Evolutionary conservation across 2,113 vertebrate genomes (phyloP).

Genomic region (Cryptomyrus ogoouensis): DNA sequence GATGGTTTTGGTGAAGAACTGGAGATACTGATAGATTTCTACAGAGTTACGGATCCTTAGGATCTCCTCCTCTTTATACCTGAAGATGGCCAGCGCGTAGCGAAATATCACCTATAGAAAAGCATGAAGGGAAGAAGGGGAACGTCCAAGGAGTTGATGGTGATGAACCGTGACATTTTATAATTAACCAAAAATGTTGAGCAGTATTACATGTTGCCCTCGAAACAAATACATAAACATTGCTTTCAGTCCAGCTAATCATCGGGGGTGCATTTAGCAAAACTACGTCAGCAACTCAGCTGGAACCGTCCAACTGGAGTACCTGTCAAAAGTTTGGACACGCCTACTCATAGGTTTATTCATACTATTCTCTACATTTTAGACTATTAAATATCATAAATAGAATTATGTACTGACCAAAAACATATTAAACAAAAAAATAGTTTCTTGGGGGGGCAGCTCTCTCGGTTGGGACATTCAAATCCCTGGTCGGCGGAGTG

Average conservation of each 20-base stretch:
- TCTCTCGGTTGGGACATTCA: background rate
- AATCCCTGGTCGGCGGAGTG: background rate
- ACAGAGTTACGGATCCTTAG: constrained; percentile 72
- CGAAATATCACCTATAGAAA: constrained; percentile 81
- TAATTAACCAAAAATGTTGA: background rate
- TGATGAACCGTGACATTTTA: background rate
- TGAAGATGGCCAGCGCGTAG: constrained; percentile 87
- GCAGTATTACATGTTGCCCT: background rate
- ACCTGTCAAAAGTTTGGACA: background rate
- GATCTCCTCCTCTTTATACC: constrained; percentile 84
- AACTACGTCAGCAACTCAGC: background rate
- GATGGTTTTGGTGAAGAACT: constrained; percentile 84
- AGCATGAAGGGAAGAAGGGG: background rate
- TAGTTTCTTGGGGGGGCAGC: background rate
- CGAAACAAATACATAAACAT: background rate
- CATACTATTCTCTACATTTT: background rate
- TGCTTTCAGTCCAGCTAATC: background rate
- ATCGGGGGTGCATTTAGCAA: background rate
- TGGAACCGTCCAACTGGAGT: background rate
- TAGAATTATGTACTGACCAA: background rate
- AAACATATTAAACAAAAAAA: background rate
- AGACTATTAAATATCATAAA: background rate
- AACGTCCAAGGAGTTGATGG: background rate
- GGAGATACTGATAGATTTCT: constrained; percentile 87
- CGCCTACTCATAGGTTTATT: background rate